These are phyloP conservation scores for Pan paniscus DNA, from an alignment of 2,113 vertebrate species.

Conservation along the genomic window DNA sequence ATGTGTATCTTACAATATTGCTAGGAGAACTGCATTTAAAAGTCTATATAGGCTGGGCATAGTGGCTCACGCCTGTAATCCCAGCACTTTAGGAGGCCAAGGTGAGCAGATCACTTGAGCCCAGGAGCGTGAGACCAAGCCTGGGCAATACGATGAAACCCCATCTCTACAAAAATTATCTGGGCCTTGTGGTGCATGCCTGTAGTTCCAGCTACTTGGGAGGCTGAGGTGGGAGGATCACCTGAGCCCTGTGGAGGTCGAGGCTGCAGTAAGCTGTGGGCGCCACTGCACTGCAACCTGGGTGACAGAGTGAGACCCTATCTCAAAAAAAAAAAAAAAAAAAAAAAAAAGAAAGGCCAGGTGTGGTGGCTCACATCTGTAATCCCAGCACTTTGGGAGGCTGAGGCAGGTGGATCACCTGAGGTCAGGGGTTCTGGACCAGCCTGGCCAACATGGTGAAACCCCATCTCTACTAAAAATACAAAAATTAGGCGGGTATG, in stretches of 20 bases:
- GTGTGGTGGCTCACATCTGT: not conserved
- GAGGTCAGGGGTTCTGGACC: not conserved
- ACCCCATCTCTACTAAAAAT: not conserved
- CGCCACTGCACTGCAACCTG: not conserved
- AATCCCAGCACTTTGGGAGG: not conserved
- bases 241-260: not conserved
- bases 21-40: not conserved
- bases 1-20: not conserved
- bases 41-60: not conserved
- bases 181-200: not conserved
- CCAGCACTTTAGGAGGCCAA: not conserved
- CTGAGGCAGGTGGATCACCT: not conserved
- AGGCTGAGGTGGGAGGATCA: not conserved
- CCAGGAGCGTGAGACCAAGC: not conserved
- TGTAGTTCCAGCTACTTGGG: not conserved
- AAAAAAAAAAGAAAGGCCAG: not conserved
- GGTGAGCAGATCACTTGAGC: not conserved
- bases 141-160: not conserved
- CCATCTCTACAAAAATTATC: not conserved
- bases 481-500: not conserved
- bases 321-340: not conserved
- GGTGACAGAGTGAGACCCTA: not conserved
- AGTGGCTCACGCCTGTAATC: not conserved
- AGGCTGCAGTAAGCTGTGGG: not conserved
- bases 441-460: not conserved